A percentile compares a stretch with the other conserved stretches of the same genome.
These are phyloP conservation scores for Ophion ellenae DNA, from an alignment of 2,888 invertebrate species.

Conservation along the genomic window DNA sequence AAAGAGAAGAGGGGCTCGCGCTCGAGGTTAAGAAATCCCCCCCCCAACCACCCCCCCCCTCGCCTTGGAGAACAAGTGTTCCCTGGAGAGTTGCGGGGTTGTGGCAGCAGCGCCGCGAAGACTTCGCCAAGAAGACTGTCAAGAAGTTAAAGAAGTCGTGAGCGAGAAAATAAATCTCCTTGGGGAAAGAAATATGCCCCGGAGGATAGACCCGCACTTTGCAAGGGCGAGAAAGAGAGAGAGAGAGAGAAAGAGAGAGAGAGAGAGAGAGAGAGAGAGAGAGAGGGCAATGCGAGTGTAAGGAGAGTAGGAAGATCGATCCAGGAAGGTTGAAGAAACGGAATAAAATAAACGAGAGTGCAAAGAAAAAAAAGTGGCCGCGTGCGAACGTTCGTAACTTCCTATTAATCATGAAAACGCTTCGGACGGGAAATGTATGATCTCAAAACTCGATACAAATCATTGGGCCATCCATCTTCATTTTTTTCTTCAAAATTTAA, in stretches of 20 bases:
- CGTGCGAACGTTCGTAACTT: conserved; percentile 1
- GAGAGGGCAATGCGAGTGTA: neutral
- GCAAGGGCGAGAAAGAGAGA: neutral
- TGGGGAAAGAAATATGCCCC: conserved; percentile 48
- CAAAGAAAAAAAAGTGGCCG: neutral
- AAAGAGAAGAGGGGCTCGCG: conserved; percentile 5
- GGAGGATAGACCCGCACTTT: conserved; percentile 22
- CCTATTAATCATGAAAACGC: conserved; percentile 2
- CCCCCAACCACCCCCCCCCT: too few species aligned
- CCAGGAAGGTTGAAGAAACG: conserved; percentile 8
- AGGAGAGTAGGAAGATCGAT: conserved; percentile 17
- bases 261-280: neutral
- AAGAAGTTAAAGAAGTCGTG: conserved; percentile 49
- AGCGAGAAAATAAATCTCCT: conserved; percentile 54
- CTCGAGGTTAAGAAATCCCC: conserved; percentile 12
- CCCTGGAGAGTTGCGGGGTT: conserved; percentile 27
- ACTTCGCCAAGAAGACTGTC: conserved; percentile 40
- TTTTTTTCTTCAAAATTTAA: neutral
- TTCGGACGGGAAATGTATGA: neutral
- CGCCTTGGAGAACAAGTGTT: conserved; percentile 17
- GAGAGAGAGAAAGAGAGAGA: neutral
- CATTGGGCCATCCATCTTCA: neutral
- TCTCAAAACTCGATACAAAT: neutral
- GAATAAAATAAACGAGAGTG: conserved; percentile 12
- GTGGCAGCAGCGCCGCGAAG: conserved; percentile 23